Evolutionary conservation across 2,888 invertebrate genomes (phyloP), one percentile per base, ranked within the genome.

Genomic region (Cerceris rybyensis): DNA sequence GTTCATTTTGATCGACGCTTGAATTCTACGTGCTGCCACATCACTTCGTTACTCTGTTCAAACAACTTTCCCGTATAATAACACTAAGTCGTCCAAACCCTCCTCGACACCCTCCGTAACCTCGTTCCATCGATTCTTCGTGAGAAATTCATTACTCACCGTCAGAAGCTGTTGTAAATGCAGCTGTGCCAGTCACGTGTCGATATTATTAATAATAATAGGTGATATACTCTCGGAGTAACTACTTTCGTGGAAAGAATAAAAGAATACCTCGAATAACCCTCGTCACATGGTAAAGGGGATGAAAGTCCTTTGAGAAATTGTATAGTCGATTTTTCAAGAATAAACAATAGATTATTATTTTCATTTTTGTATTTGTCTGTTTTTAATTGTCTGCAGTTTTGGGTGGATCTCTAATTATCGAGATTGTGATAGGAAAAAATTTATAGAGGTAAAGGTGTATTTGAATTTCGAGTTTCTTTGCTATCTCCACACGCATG

Each of bases 201-300:
- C 84, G 85, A 87, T 87, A 78, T 85, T 87, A 87, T 89, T 87
- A 89, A 86, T 83, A 85, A 82, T 76, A 82, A 81, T 78, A 64
- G 66, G 69, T 49, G 14, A 14, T n/a, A 39, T 11, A 46, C 8
- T 11, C 8, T 11, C 46, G 1, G 8, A 1, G 46, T 6, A 46
- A 11, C 11, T 46, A 8, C 46, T 11, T 46, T 46, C 46, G 46
- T 11, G 46, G 46, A 46, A 11, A 11, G 1, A 46, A 11, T 46
- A 5, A 1, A 8, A 46, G 46, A 6, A 46, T 1, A 46, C 46
- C 6, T 46, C 6, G 28, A 28, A 28, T 28, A 2, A 4, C 28
- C 4, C 28, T 28, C 28, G 28, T 28, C 4, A 28, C 28, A 28
- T 28, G 28, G 28, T 28, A 28, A 28, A 28, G 28, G 28, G 28